A percentile compares a stretch with the other conserved stretches of the same genome.
These are phyloP conservation scores for Parapristionchus giblindavisi DNA, from an alignment of 2,888 invertebrate genomes.

Conservation along the genomic window DNA sequence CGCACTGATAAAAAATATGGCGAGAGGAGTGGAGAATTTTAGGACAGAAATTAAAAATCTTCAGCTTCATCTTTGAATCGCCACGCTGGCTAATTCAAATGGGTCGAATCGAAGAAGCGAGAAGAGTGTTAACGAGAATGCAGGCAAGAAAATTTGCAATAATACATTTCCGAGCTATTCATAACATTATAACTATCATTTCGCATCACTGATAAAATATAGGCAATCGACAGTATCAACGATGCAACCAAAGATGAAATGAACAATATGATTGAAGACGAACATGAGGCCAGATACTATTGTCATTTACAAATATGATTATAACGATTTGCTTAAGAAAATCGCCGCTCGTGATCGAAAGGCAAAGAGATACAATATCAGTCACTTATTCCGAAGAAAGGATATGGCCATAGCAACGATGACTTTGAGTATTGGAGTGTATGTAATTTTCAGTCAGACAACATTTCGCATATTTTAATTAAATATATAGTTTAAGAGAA, in stretches of 20 bases:
- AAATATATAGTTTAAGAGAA: too few species aligned
- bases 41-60: background rate
- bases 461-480: background rate
- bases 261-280: constrained; percentile 50
- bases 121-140: constrained; percentile 54
- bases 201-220: background rate
- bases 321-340: constrained; percentile 37
- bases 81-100: constrained; percentile 63
- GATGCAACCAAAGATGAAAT: constrained; percentile 47
- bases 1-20: background rate
- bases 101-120: constrained; percentile 59
- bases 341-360: constrained; percentile 41
- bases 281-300: constrained; percentile 40
- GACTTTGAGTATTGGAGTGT: constrained; percentile 49
- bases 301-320: background rate
- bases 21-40: background rate
- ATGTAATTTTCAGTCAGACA: background rate
- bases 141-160: background rate
- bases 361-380: constrained; percentile 46
- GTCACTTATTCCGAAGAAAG: constrained; percentile 59
- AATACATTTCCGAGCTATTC: too few species aligned
- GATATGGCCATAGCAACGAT: constrained; percentile 54
- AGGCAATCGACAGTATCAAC: constrained; percentile 45
- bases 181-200: too few species aligned
- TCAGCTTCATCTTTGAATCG: constrained; percentile 59